phyloP scores from a whole-genome alignment of 2,888 invertebrate genomes.

The Pegoplata infirma region DNA sequence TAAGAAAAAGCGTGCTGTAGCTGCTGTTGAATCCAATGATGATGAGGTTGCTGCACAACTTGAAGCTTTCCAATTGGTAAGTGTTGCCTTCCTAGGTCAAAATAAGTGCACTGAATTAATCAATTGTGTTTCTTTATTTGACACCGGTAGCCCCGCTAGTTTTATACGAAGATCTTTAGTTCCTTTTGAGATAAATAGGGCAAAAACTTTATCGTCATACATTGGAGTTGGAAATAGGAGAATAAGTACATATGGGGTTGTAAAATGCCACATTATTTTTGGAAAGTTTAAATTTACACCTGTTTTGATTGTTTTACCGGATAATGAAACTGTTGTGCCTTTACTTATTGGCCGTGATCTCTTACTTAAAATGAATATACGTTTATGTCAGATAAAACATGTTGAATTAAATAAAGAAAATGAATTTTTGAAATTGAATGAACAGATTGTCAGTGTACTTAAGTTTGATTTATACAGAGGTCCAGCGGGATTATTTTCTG shows the following conservation, averaged over 20 bases:
- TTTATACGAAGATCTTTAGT: not conserved
- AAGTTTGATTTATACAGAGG: too few species aligned
- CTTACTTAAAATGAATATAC: too few species aligned
- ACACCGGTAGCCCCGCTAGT: conserved; percentile 8
- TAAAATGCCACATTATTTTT: not conserved
- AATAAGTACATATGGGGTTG: not conserved
- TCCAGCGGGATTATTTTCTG: too few species aligned
- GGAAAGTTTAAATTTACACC: not conserved
- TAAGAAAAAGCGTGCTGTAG: not conserved
- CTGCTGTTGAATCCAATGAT: not conserved
- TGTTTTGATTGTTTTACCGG: not conserved
- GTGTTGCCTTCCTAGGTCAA: not conserved
- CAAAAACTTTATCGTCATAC: too few species aligned
- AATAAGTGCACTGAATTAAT: conserved; percentile 18
- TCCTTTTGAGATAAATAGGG: not conserved
- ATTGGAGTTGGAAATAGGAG: not conserved
- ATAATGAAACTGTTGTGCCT: not conserved
- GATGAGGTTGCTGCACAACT: not conserved
- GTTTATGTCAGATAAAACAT: too few species aligned
- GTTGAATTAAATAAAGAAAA: too few species aligned
- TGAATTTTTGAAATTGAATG: too few species aligned
- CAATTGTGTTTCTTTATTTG: conserved; percentile 7
- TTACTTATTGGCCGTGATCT: too few species aligned
- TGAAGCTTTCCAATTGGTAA: conserved; percentile 8
- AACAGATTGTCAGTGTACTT: too few species aligned